Percentiles rank a stretch among this genome's conserved stretches.
These are phyloP conservation scores for Stichopus horrens DNA, from an alignment of 53 echinoderm and acorn worm species.

Conservation along the genomic window DNA sequence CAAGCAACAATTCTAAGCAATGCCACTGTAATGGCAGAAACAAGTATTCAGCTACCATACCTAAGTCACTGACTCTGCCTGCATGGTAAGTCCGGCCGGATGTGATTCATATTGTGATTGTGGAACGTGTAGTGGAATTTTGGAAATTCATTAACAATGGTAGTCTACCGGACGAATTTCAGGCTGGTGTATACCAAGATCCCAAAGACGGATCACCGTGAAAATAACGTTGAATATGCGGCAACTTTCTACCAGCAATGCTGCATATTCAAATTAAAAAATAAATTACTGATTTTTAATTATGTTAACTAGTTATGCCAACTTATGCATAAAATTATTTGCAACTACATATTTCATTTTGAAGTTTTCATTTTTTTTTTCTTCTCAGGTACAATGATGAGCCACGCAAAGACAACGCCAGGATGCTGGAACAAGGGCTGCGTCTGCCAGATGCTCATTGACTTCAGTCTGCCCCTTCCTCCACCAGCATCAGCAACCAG, in stretches of 20 bases:
- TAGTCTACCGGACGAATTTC: too few relatives aligned
- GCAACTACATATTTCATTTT: neutral
- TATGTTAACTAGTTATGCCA: too few relatives aligned
- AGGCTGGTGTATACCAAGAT: too few relatives aligned
- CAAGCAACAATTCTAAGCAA: neutral
- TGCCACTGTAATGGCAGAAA: slow-evolving; percentile 42
- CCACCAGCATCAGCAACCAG: slow-evolving; percentile 15
- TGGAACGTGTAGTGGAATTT: neutral
- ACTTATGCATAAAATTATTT: neutral
- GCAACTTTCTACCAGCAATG: too few relatives aligned
- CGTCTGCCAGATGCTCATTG: slow-evolving; percentile 2
- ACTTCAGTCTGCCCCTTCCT: slow-evolving; percentile 21
- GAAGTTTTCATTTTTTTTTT: neutral
- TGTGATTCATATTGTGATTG: neutral
- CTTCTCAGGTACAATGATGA: neutral
- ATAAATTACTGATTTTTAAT: too few relatives aligned
- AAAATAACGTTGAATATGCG: too few relatives aligned
- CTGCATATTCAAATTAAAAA: too few relatives aligned
- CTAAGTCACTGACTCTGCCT: neutral
- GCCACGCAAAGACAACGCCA: neutral
- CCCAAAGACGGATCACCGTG: too few relatives aligned
- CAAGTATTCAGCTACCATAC: slow-evolving; percentile 32
- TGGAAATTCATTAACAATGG: too few relatives aligned
- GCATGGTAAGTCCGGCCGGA: neutral
- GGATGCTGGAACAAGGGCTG: slow-evolving; percentile 36